A percentile compares a stretch with the other conserved stretches of the same genome.
Evolutionary conservation across 2,888 invertebrate species (phyloP).

Genomic region (Sipunculus nudus): DNA sequence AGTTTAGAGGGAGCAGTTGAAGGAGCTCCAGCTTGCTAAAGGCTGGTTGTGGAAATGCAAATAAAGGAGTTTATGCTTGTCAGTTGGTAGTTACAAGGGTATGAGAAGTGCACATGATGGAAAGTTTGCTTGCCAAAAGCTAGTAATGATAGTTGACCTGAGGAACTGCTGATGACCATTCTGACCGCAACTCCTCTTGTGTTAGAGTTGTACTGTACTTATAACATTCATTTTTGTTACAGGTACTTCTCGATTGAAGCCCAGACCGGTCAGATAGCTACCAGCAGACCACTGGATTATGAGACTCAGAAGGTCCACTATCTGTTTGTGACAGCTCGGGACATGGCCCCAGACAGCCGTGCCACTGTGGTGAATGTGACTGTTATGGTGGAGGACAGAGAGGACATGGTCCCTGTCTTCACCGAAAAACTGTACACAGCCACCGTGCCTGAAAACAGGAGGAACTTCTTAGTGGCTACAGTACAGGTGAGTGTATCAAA

Average conservation of each 20-base stretch:
- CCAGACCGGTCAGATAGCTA: conserved; percentile 30
- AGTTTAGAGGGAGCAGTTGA: too few relatives aligned
- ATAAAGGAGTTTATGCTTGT: too few relatives aligned
- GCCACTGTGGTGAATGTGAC: conserved; percentile 20
- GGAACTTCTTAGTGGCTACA: conserved; percentile 24
- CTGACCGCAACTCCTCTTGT: too few relatives aligned
- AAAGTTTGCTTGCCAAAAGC: too few relatives aligned
- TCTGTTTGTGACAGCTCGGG: conserved; percentile 32
- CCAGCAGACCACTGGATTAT: conserved; percentile 26
- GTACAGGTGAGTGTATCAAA: conserved; percentile 34
- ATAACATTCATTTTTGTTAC: too few relatives aligned
- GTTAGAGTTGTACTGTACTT: too few relatives aligned
- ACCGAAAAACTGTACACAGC: conserved; percentile 27
- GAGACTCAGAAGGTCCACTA: conserved; percentile 12
- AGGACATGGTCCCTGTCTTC: conserved; percentile 34
- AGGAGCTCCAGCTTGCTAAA: too few relatives aligned
- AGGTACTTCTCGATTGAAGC: conserved; percentile 33
- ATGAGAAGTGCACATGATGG: too few relatives aligned
- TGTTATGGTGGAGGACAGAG: conserved; percentile 25
- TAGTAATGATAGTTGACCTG: too few relatives aligned
- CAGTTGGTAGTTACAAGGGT: too few relatives aligned
- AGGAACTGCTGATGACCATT: too few relatives aligned
- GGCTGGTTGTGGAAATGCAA: too few relatives aligned
- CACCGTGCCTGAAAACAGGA: conserved; percentile 34
- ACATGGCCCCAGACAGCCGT: conserved; percentile 23